Evolutionary conservation across 2,888 invertebrate genomes (phyloP).

Genomic region (Nemoura dubitans): DNA sequence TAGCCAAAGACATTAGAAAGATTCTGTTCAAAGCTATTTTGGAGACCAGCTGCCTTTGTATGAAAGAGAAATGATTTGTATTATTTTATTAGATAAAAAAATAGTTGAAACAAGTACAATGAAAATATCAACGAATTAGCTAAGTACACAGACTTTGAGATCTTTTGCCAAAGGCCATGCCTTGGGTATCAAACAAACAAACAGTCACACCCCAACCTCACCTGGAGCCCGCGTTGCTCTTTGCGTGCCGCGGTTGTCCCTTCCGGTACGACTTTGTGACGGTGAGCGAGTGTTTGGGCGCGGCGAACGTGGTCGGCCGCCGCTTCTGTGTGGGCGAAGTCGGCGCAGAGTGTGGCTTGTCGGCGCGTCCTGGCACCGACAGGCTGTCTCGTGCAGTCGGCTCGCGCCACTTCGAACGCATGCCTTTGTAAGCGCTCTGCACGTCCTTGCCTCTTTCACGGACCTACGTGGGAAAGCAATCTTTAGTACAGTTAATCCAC

Average conservation of each 20-base stretch:
- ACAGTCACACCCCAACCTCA: not conserved
- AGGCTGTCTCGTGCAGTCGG: slow-evolving; percentile 50
- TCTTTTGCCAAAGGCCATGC: no score
- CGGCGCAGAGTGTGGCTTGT: slow-evolving; percentile 70
- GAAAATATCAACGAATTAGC: no score
- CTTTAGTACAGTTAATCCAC: no score
- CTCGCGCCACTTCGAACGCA: slow-evolving; percentile 70
- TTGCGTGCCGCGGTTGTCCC: slow-evolving; percentile 56
- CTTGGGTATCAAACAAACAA: no score
- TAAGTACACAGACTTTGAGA: no score
- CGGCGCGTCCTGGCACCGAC: slow-evolving; percentile 50
- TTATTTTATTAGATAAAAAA: no score
- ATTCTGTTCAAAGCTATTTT: no score
- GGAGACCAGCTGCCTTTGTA: no score
- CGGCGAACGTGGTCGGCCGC: slow-evolving; percentile 60
- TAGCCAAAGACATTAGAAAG: no score
- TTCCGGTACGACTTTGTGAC: slow-evolving; percentile 58
- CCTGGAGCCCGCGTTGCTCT: slow-evolving; percentile 54
- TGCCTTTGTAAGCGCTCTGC: slow-evolving; percentile 80
- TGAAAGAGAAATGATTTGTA: no score
- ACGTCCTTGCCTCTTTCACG: slow-evolving; percentile 79
- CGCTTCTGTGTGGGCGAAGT: slow-evolving; percentile 71
- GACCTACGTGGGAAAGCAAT: slow-evolving; percentile 67
- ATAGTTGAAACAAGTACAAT: no score
- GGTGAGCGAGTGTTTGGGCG: slow-evolving; percentile 53